Percentiles rank a stretch among this genome's conserved stretches.
These are phyloP conservation scores for Onychomys torridus DNA, from an alignment of 2,797 vertebrate species.

Conservation along the genomic window DNA sequence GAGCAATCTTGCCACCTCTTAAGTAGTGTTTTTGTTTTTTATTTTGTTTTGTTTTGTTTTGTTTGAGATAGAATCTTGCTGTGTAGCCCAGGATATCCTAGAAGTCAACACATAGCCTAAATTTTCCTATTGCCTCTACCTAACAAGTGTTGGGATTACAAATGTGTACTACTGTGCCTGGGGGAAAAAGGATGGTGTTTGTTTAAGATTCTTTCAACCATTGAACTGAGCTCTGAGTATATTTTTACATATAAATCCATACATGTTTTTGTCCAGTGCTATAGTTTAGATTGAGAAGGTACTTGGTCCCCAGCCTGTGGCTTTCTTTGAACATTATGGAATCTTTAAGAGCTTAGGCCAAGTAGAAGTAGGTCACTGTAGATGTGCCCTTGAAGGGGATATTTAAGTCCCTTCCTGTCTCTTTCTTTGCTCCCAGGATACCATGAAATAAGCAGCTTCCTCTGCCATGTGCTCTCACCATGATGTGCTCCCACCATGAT, in stretches of 20 bases:
- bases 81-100: background rate
- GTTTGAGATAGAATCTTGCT: background rate
- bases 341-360: background rate
- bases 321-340: background rate
- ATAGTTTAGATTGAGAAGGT: background rate
- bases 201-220: slow-evolving; percentile 9
- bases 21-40: background rate
- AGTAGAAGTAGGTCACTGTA: background rate
- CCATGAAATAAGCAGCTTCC: background rate
- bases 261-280: background rate
- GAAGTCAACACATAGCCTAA: background rate
- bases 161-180: background rate
- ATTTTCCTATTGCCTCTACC: background rate
- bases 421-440: background rate
- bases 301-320: background rate
- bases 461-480: background rate
- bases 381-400: background rate
- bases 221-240: background rate
- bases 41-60: background rate
- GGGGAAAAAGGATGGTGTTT: background rate
- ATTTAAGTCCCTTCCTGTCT: background rate
- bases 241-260: slow-evolving; percentile 33
- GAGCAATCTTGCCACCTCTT: background rate
- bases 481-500: background rate
- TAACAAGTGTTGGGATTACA: background rate